phyloP scores from a whole-genome alignment of 2,113 vertebrate genomes.

The Misgurnus mizolepis region DNA sequence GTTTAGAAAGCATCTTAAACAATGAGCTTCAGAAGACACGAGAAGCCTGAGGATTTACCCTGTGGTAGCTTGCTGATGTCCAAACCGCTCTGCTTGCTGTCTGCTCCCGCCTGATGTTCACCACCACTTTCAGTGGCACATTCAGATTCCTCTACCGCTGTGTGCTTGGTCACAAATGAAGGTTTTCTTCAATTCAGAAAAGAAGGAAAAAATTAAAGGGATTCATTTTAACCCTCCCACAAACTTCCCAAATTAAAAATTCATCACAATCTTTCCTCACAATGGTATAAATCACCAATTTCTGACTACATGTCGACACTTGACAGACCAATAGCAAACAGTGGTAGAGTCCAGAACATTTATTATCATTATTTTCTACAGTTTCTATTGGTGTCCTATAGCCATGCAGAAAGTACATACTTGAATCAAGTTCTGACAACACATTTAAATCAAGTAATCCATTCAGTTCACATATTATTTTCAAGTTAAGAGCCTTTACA shows the following conservation, averaged over 20 bases:
- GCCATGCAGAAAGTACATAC: too few species aligned
- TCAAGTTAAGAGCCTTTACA: not conserved
- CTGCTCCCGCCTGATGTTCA: slow-evolving; percentile 82
- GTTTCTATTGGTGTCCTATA: too few species aligned
- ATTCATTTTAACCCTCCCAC: not conserved
- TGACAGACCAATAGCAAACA: too few species aligned
- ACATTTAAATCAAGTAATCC: too few species aligned
- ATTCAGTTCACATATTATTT: not conserved
- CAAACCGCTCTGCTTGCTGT: slow-evolving; percentile 79
- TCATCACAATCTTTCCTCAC: not conserved
- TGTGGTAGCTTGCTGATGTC: slow-evolving; percentile 87
- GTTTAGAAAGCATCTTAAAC: not conserved
- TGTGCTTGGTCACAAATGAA: slow-evolving; percentile 83
- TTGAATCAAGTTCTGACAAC: too few species aligned
- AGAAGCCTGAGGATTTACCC: slow-evolving; percentile 70
- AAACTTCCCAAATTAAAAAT: too few species aligned
- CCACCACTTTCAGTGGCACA: slow-evolving; percentile 77
- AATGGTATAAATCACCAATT: not conserved
- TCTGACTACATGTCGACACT: too few species aligned
- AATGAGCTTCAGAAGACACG: not conserved
- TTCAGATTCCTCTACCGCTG: slow-evolving; percentile 83
- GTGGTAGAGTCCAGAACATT: too few species aligned
- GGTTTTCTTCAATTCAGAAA: slow-evolving; percentile 79
- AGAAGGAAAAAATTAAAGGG: not conserved
- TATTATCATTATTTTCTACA: too few species aligned